Conservation (phyloP, 2,888 invertebrate genomes). For the Limnephilus auricula region DNA sequence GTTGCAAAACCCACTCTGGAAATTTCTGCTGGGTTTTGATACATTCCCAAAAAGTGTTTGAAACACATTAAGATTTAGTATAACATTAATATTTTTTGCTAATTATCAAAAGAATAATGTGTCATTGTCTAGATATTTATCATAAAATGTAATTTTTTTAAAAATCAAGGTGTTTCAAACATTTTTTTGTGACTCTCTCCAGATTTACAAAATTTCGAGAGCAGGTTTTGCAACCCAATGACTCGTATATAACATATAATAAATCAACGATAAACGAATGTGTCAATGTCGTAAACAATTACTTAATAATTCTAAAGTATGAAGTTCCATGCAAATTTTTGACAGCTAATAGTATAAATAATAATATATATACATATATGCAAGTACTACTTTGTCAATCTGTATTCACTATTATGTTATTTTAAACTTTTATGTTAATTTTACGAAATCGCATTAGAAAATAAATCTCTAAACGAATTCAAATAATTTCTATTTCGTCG, state of each 20-base stretch:
- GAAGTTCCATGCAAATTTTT: slow-evolving; percentile 45
- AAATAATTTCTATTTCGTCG: slow-evolving; percentile 21
- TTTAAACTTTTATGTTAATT: slow-evolving; percentile 24
- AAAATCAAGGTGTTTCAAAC: too few relatives aligned
- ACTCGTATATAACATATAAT: background rate
- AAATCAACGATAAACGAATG: background rate
- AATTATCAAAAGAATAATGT: too few relatives aligned
- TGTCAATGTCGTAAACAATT: slow-evolving; percentile 6
- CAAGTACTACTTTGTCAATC: slow-evolving; percentile 9
- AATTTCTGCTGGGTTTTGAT: too few relatives aligned
- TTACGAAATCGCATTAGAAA: slow-evolving; percentile 11
- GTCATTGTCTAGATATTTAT: too few relatives aligned
- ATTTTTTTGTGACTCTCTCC: too few relatives aligned
- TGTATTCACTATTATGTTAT: slow-evolving; percentile 10
- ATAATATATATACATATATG: background rate
- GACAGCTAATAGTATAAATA: slow-evolving; percentile 15
- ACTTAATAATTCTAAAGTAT: slow-evolving; percentile 36
- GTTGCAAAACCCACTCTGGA: too few relatives aligned
- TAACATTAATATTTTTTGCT: too few relatives aligned
- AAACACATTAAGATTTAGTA: too few relatives aligned
- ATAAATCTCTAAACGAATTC: background rate
- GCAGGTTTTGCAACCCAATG: too few relatives aligned
- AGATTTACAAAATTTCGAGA: too few relatives aligned
- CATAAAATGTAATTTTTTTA: too few relatives aligned
- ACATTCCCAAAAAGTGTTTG: too few relatives aligned